phyloP scores from a whole-genome alignment of 2,888 invertebrate species.

The Bimastos eiseni region DNA sequence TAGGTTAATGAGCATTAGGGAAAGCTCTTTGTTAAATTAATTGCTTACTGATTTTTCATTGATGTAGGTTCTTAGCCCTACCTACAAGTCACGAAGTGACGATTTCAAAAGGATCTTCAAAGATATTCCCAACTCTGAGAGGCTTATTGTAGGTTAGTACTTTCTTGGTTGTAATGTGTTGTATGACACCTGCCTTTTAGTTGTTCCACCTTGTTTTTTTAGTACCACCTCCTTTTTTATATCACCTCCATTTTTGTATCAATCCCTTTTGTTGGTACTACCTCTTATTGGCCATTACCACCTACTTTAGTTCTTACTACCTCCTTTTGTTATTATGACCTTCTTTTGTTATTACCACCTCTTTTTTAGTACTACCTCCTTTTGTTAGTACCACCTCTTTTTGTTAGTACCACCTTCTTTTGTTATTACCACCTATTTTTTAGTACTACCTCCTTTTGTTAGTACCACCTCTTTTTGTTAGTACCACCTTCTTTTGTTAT shows the following conservation, averaged over 20 bases:
- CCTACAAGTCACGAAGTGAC: slow-evolving; percentile 88
- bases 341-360: too few species aligned
- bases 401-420: too few species aligned
- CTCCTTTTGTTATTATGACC: too few species aligned
- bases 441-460: too few species aligned
- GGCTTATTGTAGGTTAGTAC: slow-evolving; percentile 84
- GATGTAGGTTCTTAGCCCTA: slow-evolving; percentile 68
- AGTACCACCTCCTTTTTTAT: neutral
- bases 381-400: too few species aligned
- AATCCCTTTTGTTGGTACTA: neutral
- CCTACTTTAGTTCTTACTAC: neutral
- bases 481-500: too few species aligned
- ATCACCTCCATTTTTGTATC: neutral
- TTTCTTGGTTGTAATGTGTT: neutral
- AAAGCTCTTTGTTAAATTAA: neutral
- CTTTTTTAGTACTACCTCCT: too few species aligned
- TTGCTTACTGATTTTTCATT: neutral
- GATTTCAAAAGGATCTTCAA: slow-evolving; percentile 91
- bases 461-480: too few species aligned
- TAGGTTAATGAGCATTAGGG: neutral
- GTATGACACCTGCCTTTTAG: neutral
- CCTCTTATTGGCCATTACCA: too few species aligned
- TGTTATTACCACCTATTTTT: too few species aligned
- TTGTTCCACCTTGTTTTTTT: neutral
- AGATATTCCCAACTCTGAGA: slow-evolving; percentile 85